Percentiles rank a stretch among this genome's conserved stretches.
Conservation (phyloP, 2,113 vertebrate genomes). For the Synodontis membranacea region DNA sequence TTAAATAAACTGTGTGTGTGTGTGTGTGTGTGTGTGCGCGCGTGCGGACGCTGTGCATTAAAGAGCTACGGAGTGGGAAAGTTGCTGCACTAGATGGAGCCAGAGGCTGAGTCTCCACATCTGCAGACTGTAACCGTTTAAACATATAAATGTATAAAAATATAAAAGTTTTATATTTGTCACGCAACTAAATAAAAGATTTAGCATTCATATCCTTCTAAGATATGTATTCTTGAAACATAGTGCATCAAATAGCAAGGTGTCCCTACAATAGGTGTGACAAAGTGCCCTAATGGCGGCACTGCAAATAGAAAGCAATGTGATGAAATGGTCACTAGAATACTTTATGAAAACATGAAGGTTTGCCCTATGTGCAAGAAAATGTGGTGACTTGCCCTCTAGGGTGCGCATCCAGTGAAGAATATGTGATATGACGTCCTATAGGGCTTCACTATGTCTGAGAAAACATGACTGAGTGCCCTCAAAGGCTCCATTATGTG, state of each 20-base stretch:
- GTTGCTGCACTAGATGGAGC: conserved; percentile 6
- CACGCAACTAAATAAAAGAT: not conserved
- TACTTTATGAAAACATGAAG: too few species aligned
- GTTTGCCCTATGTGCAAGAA: too few species aligned
- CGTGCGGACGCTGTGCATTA: too few species aligned
- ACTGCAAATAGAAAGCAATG: too few species aligned
- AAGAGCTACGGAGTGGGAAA: not conserved
- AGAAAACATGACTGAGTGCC: too few species aligned
- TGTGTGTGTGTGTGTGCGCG: too few species aligned
- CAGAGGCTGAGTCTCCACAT: not conserved
- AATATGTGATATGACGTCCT: not conserved
- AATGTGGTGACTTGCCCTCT: too few species aligned
- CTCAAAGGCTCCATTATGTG: too few species aligned
- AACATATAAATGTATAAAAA: not conserved
- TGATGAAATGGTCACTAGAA: too few species aligned
- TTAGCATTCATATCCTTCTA: not conserved
- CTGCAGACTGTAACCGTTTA: not conserved
- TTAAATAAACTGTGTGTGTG: not conserved
- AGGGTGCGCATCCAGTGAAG: too few species aligned
- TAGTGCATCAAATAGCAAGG: not conserved
- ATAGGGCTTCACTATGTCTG: not conserved
- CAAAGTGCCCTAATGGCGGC: not conserved
- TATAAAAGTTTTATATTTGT: not conserved
- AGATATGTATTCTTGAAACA: not conserved
- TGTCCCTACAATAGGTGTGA: not conserved